Conservation (phyloP, 92 coral and sea anemone genomes). For the Bergia puertoricense region DNA sequence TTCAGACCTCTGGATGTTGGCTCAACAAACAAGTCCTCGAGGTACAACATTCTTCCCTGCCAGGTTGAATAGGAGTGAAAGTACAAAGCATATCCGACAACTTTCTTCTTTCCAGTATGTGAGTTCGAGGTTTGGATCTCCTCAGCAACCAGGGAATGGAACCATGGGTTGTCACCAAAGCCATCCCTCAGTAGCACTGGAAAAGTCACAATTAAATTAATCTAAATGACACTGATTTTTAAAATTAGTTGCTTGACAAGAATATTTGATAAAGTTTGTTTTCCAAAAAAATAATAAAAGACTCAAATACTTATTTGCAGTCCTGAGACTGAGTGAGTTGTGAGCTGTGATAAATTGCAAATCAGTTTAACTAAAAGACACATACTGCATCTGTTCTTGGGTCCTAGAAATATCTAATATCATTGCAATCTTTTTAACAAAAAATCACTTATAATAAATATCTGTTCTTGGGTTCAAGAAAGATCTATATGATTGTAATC, state of each 20-base stretch:
- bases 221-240: neutral
- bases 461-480: no score
- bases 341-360: no score
- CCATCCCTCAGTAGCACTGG: conserved; percentile 79
- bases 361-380: no score
- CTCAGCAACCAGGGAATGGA: conserved; percentile 82
- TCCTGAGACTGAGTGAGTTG: no score
- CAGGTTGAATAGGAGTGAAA: conserved; percentile 79
- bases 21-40: conserved; percentile 83
- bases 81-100: conserved; percentile 75
- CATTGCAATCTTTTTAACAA: no score
- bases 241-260: neutral
- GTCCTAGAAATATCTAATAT: no score
- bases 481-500: no score
- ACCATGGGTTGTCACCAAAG: conserved; percentile 84
- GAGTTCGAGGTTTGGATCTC: conserved; percentile 19
- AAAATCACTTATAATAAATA: no score
- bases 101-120: conserved; percentile 48
- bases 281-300: no score
- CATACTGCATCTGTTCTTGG: no score
- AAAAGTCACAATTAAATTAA: neutral
- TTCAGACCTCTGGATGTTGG: conserved; percentile 77
- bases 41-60: conserved; percentile 80
- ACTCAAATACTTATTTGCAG: no score
- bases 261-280: neutral